Evolutionary conservation across 2,888 invertebrate species (phyloP).

Genomic region (Drosophila infuscata): DNA sequence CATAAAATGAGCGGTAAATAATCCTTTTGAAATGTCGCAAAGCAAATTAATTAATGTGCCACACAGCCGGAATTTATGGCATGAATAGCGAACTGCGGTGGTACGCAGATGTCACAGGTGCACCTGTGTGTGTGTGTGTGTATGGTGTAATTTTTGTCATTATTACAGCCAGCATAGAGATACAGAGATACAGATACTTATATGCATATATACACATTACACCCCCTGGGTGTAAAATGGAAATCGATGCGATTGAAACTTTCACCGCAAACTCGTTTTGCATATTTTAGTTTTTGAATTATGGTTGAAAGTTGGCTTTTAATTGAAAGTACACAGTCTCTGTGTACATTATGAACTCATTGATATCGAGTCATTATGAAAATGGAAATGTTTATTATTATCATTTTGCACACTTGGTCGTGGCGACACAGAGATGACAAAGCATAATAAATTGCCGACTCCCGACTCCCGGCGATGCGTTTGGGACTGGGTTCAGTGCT

Average conservation of each 20-base stretch:
- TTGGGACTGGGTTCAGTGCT: conserved; percentile 46
- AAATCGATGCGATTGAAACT: conserved; percentile 74
- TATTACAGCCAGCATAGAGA: conserved; percentile 44
- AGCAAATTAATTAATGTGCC: conserved; percentile 84
- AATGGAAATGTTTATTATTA: conserved; percentile 79
- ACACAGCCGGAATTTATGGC: conserved; percentile 83
- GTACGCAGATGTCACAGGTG: conserved; percentile 71
- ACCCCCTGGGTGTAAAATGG: conserved; percentile 18
- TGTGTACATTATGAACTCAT: conserved; percentile 73
- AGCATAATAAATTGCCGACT: conserved; percentile 70
- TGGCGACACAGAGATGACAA: conserved; percentile 73
- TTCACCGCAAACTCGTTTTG: conserved; percentile 63
- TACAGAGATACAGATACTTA: conserved; percentile 11
- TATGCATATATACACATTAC: conserved; percentile 12
- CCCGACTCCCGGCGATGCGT: conserved; percentile 23
- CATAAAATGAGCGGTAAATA: conserved; percentile 79
- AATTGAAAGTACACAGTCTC: conserved; percentile 77
- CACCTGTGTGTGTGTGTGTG: conserved; percentile 13
- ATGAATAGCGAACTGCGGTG: conserved; percentile 54
- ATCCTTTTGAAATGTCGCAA: conserved; percentile 83
- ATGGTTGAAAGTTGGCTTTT: conserved; percentile 78
- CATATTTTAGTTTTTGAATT: conserved; percentile 81
- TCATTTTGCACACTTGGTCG: conserved; percentile 68
- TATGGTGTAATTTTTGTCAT: conserved; percentile 27
- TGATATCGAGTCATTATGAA: conserved; percentile 74